phyloP scores from a whole-genome alignment of 2,797 vertebrate species.

The Furcifer pardalis region DNA sequence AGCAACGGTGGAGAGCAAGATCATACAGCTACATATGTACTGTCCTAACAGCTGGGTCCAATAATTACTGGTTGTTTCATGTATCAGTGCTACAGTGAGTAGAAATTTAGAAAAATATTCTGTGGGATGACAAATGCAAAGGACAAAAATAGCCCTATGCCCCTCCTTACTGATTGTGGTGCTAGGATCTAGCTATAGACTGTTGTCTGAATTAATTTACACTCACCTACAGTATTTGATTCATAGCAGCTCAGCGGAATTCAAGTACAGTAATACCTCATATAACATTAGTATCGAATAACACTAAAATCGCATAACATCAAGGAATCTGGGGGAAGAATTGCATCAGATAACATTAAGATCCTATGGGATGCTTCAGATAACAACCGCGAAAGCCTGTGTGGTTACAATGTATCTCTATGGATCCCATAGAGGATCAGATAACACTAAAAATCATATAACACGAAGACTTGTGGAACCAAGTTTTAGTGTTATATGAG shows the following conservation, averaged over 20 bases:
- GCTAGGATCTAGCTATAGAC: slow-evolving; percentile 40
- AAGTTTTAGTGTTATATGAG: too few relatives aligned
- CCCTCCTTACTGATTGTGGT: slow-evolving; percentile 49
- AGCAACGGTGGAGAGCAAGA: slow-evolving; percentile 10
- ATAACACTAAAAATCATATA: too few relatives aligned
- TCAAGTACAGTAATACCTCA: too few relatives aligned
- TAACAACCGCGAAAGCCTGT: too few relatives aligned
- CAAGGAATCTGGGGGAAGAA: too few relatives aligned
- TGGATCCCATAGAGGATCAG: too few relatives aligned
- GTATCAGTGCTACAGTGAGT: slow-evolving; percentile 46
- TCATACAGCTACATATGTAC: slow-evolving; percentile 53
- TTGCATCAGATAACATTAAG: too few relatives aligned
- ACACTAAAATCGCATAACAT: too few relatives aligned
- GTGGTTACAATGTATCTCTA: too few relatives aligned
- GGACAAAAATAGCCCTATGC: slow-evolving; percentile 44
- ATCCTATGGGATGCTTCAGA: too few relatives aligned
- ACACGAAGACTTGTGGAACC: too few relatives aligned
- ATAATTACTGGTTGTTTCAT: slow-evolving; percentile 50
- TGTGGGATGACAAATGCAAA: slow-evolving; percentile 3
- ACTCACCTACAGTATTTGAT: slow-evolving; percentile 50
- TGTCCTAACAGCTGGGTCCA: slow-evolving; percentile 18
- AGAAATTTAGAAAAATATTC: slow-evolving; percentile 27
- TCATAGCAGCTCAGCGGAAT: slow-evolving; percentile 44
- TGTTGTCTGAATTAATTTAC: slow-evolving; percentile 53
- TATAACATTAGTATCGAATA: too few relatives aligned